These are phyloP conservation scores for Campylorhamphus procurvoides DNA, from an alignment of 2,113 vertebrate species.

Conservation along the genomic window DNA sequence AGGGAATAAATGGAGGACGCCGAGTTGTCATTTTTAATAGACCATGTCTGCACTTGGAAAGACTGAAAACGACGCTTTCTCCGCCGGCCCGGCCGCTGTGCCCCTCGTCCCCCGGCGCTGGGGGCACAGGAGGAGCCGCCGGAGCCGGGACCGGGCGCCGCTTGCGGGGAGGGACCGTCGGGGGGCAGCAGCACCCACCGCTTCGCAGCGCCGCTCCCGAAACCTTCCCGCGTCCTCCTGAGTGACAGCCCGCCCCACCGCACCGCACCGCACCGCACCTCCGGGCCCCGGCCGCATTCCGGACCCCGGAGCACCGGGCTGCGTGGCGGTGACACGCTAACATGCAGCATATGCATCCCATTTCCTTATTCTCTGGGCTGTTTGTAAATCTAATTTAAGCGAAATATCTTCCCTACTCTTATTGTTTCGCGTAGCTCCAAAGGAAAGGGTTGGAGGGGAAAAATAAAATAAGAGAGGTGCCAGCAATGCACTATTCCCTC, in stretches of 20 bases:
- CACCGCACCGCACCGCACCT: not conserved
- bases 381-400: conserved; percentile 61
- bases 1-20: conserved; percentile 20
- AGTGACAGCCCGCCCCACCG: not conserved
- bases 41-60: not conserved
- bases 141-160: not conserved
- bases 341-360: conserved; percentile 25
- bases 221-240: not conserved
- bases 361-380: conserved; percentile 46
- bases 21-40: not conserved
- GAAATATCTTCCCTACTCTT: not conserved
- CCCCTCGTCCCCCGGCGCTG: not conserved
- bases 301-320: not conserved
- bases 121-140: not conserved
- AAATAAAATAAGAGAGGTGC: not conserved
- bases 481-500: not conserved
- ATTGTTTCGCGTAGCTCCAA: not conserved
- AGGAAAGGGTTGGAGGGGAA: not conserved
- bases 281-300: conserved; percentile 13
- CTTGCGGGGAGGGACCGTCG: not conserved
- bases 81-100: not conserved
- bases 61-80: not conserved
- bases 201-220: not conserved
- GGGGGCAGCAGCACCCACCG: conserved; percentile 49
- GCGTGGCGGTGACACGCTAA: not conserved